phyloP scores from a whole-genome alignment of 2,888 invertebrate species.

The Dione vanillae region DNA sequence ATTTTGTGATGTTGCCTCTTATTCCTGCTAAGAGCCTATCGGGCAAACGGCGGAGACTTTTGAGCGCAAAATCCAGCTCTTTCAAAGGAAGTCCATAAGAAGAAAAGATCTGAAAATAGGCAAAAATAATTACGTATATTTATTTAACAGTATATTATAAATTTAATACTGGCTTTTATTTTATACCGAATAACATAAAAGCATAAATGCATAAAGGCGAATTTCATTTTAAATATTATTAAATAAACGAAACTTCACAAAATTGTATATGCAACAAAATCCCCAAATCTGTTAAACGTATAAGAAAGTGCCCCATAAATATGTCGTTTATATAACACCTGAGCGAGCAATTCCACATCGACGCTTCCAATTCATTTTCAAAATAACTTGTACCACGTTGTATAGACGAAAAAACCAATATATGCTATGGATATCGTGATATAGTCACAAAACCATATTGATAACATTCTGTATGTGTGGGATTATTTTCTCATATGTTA shows the following conservation, averaged over 20 bases:
- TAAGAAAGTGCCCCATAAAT: slow-evolving; percentile 31
- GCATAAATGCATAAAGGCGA: neutral
- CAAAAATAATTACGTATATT: neutral
- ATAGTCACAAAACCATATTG: slow-evolving; percentile 30
- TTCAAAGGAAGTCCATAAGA: slow-evolving; percentile 89
- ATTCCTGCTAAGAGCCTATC: slow-evolving; percentile 89
- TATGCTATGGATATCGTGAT: slow-evolving; percentile 27
- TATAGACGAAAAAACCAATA: slow-evolving; percentile 36
- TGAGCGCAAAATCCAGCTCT: slow-evolving; percentile 92
- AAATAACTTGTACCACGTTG: slow-evolving; percentile 33
- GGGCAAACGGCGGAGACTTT: slow-evolving; percentile 90
- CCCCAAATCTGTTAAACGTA: slow-evolving; percentile 9
- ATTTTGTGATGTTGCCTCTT: slow-evolving; percentile 86
- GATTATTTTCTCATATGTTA: too few species aligned
- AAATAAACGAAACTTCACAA: neutral
- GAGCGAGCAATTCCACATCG: slow-evolving; percentile 30
- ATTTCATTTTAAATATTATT: neutral
- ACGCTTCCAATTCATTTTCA: slow-evolving; percentile 28
- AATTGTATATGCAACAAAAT: slow-evolving; percentile 22
- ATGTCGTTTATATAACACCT: slow-evolving; percentile 36
- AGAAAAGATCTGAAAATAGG: slow-evolving; percentile 84
- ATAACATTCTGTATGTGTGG: slow-evolving; percentile 1
- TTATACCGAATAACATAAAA: neutral
- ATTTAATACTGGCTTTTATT: neutral
- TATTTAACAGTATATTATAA: neutral